Evolutionary conservation across 2,797 vertebrate genomes (phyloP).

Genomic region (Lagodon rhomboides): DNA sequence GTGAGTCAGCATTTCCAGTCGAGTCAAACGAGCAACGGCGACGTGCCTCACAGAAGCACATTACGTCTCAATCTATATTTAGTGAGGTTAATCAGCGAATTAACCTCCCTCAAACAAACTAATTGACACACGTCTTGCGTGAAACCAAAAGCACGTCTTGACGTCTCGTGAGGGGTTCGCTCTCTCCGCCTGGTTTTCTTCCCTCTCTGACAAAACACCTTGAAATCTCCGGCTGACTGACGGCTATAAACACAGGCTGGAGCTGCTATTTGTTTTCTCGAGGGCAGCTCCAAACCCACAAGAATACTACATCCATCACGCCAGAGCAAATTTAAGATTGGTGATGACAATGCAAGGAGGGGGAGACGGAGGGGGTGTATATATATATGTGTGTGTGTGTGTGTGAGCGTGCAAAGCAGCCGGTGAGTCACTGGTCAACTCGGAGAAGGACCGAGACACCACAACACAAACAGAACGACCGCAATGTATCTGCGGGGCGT

Average conservation of each 20-base stretch:
- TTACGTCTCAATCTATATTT: conserved; percentile 1
- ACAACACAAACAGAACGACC: conserved; percentile 8
- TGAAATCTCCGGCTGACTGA: conserved; percentile 56
- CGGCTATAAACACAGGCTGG: conserved; percentile 61
- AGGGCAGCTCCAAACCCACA: conserved; percentile 67
- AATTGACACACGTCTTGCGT: conserved; percentile 23
- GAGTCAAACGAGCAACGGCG: conserved; percentile 1
- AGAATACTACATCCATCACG: conserved; percentile 69
- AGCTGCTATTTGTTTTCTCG: conserved; percentile 74
- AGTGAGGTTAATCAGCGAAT: conserved; percentile 35
- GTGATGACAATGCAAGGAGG: conserved; percentile 67
- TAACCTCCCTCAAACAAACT: conserved; percentile 45
- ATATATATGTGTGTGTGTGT: not conserved
- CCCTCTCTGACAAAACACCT: conserved; percentile 53
- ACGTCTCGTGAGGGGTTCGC: conserved; percentile 14
- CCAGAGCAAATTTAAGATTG: conserved; percentile 76
- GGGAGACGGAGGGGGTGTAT: conserved; percentile 17
- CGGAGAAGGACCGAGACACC: conserved; percentile 4
- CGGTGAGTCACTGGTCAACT: conserved; percentile 51
- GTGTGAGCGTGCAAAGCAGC: conserved; percentile 40
- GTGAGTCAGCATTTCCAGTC: conserved; percentile 65
- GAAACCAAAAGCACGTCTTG: conserved; percentile 17
- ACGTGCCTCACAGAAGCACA: not conserved
- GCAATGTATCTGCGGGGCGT: not conserved
- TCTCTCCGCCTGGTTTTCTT: conserved; percentile 1